phyloP scores from a whole-genome alignment of 2,888 invertebrate species.

The Conops quadrifasciatus region DNA sequence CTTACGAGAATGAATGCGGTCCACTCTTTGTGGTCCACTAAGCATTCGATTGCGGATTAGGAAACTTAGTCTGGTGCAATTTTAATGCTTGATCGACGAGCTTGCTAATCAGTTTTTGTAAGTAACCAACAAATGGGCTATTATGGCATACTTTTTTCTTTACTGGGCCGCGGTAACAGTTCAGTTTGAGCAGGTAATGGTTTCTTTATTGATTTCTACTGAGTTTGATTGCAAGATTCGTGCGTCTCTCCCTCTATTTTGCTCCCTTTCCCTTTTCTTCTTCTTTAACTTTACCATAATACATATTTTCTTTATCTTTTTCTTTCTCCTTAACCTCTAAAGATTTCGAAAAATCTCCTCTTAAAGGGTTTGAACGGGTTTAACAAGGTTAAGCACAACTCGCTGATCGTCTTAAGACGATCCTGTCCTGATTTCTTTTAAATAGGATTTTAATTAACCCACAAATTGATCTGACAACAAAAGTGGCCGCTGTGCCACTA shows the following conservation, averaged over 20 bases:
- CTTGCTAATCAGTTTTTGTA: too few species aligned
- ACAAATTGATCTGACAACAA: slow-evolving; percentile 47
- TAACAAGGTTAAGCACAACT: neutral
- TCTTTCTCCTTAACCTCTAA: neutral
- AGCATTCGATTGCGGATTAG: slow-evolving; percentile 31
- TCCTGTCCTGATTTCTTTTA: slow-evolving; percentile 40
- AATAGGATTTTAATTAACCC: slow-evolving; percentile 50
- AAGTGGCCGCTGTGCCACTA: slow-evolving; percentile 36
- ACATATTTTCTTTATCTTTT: neutral
- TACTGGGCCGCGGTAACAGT: too few species aligned
- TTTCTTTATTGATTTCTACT: too few species aligned
- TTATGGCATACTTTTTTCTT: too few species aligned
- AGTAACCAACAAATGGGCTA: too few species aligned
- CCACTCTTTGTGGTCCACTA: neutral
- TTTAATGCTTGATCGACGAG: slow-evolving; percentile 37
- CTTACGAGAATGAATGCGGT: too few species aligned
- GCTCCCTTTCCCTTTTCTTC: neutral
- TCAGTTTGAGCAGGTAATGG: too few species aligned
- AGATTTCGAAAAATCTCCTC: neutral
- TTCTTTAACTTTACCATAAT: neutral
- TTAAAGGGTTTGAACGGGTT: slow-evolving; percentile 31
- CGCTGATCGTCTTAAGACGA: slow-evolving; percentile 12
- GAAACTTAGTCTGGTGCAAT: slow-evolving; percentile 40
- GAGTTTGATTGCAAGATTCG: too few species aligned
- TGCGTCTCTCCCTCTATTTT: too few species aligned